These are phyloP conservation scores for Leptestheria dahalacensis DNA, from an alignment of 1,140 invertebrate genomes.

Conservation along the genomic window DNA sequence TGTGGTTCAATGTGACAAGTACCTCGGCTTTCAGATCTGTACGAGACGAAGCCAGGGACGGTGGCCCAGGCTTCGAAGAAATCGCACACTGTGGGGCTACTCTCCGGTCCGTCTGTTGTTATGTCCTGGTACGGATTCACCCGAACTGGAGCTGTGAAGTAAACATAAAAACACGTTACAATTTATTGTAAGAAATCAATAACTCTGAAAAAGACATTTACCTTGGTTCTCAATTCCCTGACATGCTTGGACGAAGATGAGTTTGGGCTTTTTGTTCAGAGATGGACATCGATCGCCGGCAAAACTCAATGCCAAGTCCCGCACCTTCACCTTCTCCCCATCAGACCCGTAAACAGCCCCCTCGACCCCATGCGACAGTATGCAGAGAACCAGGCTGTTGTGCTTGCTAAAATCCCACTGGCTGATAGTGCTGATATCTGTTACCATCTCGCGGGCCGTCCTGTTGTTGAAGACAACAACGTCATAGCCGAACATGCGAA, in stretches of 20 bases:
- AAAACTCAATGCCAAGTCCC: constrained; percentile 10
- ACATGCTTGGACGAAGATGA: constrained; percentile 29
- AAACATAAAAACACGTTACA: too few species aligned
- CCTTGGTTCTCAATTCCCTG: constrained; percentile 22
- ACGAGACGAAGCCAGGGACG: constrained; percentile 3
- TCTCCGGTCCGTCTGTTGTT: not conserved
- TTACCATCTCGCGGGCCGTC: not conserved
- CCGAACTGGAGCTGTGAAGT: not conserved
- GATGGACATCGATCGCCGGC: constrained; percentile 20
- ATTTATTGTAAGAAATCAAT: too few species aligned
- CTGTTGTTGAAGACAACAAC: not conserved
- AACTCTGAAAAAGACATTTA: not conserved
- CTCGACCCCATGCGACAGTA: not conserved
- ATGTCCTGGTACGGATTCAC: not conserved
- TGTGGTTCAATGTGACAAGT: too few species aligned
- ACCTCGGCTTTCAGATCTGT: not conserved
- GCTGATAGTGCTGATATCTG: not conserved
- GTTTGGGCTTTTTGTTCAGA: constrained; percentile 25
- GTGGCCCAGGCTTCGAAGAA: constrained; percentile 8
- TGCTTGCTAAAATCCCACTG: not conserved
- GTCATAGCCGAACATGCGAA: not conserved
- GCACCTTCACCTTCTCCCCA: not conserved
- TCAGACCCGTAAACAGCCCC: not conserved
- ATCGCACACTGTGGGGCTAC: not conserved
- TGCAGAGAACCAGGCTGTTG: not conserved